Conservation (phyloP, 2,888 invertebrate species). For the Yponomeuta malinellus region DNA sequence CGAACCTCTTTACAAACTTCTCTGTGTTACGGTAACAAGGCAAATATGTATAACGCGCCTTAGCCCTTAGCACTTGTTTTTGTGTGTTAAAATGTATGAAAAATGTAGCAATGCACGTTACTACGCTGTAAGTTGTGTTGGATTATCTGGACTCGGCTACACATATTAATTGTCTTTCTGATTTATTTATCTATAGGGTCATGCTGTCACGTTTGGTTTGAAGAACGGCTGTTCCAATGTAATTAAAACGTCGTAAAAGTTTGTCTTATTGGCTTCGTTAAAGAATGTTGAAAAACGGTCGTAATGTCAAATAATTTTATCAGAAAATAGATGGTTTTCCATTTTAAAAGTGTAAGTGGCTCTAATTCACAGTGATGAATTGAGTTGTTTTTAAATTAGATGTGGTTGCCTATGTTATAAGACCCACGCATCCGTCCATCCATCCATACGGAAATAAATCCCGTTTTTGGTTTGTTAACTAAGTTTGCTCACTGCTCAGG, state of each 20-base stretch:
- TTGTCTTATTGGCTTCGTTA: constrained; percentile 21
- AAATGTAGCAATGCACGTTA: not conserved
- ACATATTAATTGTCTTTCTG: too few relatives aligned
- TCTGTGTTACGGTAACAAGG: too few relatives aligned
- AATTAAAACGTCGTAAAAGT: constrained; percentile 29
- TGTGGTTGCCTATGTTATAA: not conserved
- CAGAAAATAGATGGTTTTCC: not conserved
- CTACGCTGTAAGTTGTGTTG: constrained; percentile 17
- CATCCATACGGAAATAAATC: not conserved
- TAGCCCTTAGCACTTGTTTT: too few relatives aligned
- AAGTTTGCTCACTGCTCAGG: too few relatives aligned
- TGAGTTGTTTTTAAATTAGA: not conserved
- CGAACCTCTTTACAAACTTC: too few relatives aligned
- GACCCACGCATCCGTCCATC: not conserved
- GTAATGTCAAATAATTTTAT: not conserved
- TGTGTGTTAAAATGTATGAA: not conserved
- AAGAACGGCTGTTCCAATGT: constrained; percentile 22
- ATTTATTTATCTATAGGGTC: too few relatives aligned
- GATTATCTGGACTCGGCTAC: not conserved
- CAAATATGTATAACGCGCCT: too few relatives aligned
- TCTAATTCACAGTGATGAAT: not conserved
- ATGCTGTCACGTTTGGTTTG: constrained; percentile 17
- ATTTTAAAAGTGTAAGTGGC: not conserved
- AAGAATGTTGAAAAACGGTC: not conserved
- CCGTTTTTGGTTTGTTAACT: too few relatives aligned